These are phyloP conservation scores for Penelope pileata DNA, from an alignment of 2,113 vertebrate genomes.

Conservation along the genomic window DNA sequence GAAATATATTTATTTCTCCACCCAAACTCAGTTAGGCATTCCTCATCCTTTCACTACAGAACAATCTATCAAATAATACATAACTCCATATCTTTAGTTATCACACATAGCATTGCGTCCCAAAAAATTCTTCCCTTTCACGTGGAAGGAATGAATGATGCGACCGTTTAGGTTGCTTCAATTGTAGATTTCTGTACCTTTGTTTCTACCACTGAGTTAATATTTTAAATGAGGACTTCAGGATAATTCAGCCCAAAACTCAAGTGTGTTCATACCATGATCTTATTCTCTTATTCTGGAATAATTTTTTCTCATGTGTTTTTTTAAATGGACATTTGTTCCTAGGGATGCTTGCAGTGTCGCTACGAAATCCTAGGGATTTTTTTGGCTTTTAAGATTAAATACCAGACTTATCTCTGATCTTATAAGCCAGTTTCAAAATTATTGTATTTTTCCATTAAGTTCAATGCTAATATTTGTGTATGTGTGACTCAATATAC, in stretches of 20 bases:
- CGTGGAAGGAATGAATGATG: not conserved
- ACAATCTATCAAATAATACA: not conserved
- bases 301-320: not conserved
- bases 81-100: not conserved
- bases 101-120: not conserved
- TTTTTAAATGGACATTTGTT: not conserved
- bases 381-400: not conserved
- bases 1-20: not conserved
- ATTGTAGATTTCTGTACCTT: not conserved
- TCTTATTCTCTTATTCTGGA: not conserved
- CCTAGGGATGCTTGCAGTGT: not conserved
- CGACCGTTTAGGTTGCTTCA: not conserved
- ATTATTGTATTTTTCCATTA: not conserved
- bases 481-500: not conserved
- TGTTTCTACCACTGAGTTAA: not conserved
- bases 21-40: not conserved
- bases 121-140: not conserved
- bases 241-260: not conserved
- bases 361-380: not conserved
- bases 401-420: not conserved
- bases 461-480: constrained; percentile 8
- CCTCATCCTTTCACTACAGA: not conserved
- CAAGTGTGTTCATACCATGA: not conserved
- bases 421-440: constrained; percentile 10
- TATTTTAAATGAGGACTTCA: not conserved